Evolutionary conservation across 2,888 invertebrate species (phyloP).

Genomic region (Phoenoteleia sp.): DNA sequence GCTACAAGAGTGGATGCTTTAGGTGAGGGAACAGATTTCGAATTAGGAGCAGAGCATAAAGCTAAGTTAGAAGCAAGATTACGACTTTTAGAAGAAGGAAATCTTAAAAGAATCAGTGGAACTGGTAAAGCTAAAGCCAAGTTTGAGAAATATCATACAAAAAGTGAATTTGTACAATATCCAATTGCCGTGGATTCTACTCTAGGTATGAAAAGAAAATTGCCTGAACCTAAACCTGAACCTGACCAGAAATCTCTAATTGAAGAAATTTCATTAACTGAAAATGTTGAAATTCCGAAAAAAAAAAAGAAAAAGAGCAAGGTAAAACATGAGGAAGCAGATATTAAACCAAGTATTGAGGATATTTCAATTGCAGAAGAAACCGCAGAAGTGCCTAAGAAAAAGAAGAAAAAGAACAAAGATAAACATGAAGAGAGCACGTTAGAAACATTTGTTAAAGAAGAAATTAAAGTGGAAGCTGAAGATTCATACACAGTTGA

Average conservation of each 20-base stretch:
- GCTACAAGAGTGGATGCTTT: constrained; percentile 98
- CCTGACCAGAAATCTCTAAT: too few species aligned
- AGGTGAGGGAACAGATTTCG: constrained; percentile 95
- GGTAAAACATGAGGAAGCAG: too few species aligned
- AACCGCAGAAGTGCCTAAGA: constrained; percentile 78
- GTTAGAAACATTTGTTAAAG: too few species aligned
- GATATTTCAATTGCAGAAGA: constrained; percentile 79
- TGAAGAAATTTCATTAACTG: too few species aligned
- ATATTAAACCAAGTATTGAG: constrained; percentile 84
- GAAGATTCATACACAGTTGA: too few species aligned
- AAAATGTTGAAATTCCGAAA: too few species aligned
- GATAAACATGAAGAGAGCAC: too few species aligned
- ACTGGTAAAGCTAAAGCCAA: constrained; percentile 96
- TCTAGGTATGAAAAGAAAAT: constrained; percentile 90
- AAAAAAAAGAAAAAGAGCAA: too few species aligned
- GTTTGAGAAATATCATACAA: constrained; percentile 96
- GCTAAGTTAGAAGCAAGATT: constrained; percentile 95
- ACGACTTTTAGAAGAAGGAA: constrained; percentile 94
- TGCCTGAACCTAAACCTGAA: constrained; percentile 87
- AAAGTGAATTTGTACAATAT: constrained; percentile 94
- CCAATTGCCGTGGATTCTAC: constrained; percentile 94
- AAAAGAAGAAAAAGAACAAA: constrained; percentile 79
- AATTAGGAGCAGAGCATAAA: constrained; percentile 96
- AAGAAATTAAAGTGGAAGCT: too few species aligned
- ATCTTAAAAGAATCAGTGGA: constrained; percentile 93